Evolutionary conservation across 2,113 vertebrate genomes (phyloP), one percentile per base, ranked within the genome.

Genomic region (Trematocara nigrifrons): DNA sequence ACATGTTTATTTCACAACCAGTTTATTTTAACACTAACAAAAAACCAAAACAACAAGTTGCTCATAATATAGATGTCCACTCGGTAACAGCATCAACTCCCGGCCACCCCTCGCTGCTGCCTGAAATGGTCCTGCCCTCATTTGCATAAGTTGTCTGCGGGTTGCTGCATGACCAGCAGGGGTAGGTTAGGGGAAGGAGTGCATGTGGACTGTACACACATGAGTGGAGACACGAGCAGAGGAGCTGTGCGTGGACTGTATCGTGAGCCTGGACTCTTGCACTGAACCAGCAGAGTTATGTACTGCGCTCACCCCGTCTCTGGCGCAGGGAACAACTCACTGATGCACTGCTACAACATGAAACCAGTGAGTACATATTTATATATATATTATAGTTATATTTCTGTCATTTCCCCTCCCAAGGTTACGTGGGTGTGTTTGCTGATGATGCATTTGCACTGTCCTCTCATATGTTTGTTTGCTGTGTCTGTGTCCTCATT

Each of bases 261-360:
- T 83, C 93, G 94, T 93, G 93, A 95, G 87, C 91, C 81, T 86
- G 91, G 91, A 95, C 79, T 90, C 51, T 87, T 83, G 90, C 71
- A 77, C 84, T 93, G 94, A 96, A 93, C 81, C 93, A 89, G 88
- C 79, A 95, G 96, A 95, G 93, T 94, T 95, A 99, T 99, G 98
- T 98, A 98, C 95, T 99, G 98, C 95, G 97, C 98, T 88, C 98
- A 98, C 91, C 96, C 98, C 84, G 97, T 97, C 82, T 96, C 98
- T 71, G 97, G 97, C 85, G 95, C 97, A 96, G 96, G 96, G 91
- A 97, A 96, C 96, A 98, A 95, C 96, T 97, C 98, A 86, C 91
- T 97, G 89, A 97, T 98, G 98, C 98, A 98, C 95, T 97, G 97
- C 96, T 99, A 98, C 97, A 98, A 97, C 96, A 97, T 98, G 81